Evolutionary conservation across 2,797 vertebrate genomes (phyloP).

Genomic region (Myripristis jacobus): DNA sequence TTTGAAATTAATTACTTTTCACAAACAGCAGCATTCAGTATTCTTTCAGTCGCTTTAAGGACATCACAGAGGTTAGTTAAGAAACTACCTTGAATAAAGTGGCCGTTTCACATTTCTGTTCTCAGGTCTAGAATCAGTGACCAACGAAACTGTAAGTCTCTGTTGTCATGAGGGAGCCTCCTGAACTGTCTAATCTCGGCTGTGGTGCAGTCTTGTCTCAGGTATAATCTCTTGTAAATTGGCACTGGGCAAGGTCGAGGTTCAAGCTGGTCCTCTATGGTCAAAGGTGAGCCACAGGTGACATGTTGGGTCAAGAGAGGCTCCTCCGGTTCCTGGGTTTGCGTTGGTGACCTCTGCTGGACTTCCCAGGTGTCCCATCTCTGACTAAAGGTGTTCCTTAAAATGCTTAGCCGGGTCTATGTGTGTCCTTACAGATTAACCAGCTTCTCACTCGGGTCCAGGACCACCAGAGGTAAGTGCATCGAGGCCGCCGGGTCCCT

Average conservation of each 20-base stretch:
- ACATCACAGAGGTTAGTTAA: too few species aligned
- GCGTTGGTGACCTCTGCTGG: not conserved
- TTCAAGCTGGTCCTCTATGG: not conserved
- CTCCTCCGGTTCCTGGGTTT: not conserved
- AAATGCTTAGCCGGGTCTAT: slow-evolving; percentile 9
- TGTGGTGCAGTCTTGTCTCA: not conserved
- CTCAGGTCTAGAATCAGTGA: too few species aligned
- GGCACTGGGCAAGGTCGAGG: not conserved
- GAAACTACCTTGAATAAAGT: too few species aligned
- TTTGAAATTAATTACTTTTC: not conserved
- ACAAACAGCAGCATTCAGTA: not conserved
- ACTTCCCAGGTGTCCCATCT: not conserved
- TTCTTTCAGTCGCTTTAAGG: too few species aligned
- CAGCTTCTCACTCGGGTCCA: slow-evolving; percentile 81
- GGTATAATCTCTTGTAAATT: not conserved
- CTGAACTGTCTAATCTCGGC: not conserved
- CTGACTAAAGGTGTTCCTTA: slow-evolving; percentile 16
- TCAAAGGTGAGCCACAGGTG: not conserved
- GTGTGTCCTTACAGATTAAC: slow-evolving; percentile 78
- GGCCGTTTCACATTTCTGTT: too few species aligned
- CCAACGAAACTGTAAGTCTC: too few species aligned
- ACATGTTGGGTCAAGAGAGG: not conserved
- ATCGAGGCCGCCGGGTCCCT: not conserved
- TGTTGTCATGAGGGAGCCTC: too few species aligned
- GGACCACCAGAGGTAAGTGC: slow-evolving; percentile 81